Base-by-base conservation (phyloP, 2,797 vertebrate genomes). In the Carapus acus region DNA sequence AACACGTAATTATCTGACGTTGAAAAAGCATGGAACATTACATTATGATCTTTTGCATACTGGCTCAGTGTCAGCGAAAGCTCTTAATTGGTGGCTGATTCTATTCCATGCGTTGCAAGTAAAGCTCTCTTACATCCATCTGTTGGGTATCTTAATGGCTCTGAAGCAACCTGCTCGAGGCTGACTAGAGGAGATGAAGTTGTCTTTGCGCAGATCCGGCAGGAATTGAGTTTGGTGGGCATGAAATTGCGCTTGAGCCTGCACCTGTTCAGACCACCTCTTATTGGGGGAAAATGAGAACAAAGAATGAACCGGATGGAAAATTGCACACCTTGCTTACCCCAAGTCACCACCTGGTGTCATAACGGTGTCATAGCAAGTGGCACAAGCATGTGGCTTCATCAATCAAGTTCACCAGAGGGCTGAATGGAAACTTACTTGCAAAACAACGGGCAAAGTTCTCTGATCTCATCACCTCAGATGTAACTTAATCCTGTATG, bases 1-100 rank as follows among this genome's bases (percentile, higher is more conserved):
- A 69, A 66, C 50, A 74, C 49, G 70, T 44, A 74, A 59, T 65
- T 72, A 49, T 33, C 39, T 58, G 49, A 40, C 58, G 53, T 63
- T 67, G 43, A 62, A 65, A 60, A 8, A 48, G 34, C 4, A 2
- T 20, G 29, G 39, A 12, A 27, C 43, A 62, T 62, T 21, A 43
- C n/a, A 58, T 62, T 43, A 34, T 16, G n/a, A 62, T 36, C 34
- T 36, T 15, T n/a, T 36, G 14, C 12, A 36, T 36, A 15, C 34
- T 3, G 34, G 34, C 34, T 15, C 34, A 36, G n/a, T 15, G 34
- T 3, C 34, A 6, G 5, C 13, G 2, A 54, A 23, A 63, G n/a
- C 34, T 36, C 34, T n/a, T 15, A 36, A 15, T 36, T 15, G n/a
- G 34, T 36, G 2, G 34, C 34, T 36, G 11, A 15, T 13, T n/a